Evolutionary conservation across 2,113 vertebrate species (phyloP).

Genomic region (Dipodomys stephensi): DNA sequence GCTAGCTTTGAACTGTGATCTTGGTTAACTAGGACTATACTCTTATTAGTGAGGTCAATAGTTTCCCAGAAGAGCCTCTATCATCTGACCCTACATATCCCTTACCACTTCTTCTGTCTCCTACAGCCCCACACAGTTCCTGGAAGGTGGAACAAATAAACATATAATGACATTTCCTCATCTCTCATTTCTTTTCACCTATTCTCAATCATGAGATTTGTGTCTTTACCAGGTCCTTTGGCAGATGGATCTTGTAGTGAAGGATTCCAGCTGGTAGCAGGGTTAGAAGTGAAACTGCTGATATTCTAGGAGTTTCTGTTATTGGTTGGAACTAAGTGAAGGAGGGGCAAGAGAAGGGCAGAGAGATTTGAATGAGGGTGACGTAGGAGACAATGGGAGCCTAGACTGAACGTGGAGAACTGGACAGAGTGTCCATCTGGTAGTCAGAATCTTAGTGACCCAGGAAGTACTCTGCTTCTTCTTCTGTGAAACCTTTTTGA

Average conservation of each 20-base stretch:
- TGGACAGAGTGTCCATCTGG: background rate
- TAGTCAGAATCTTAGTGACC: background rate
- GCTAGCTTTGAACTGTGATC: too few relatives aligned
- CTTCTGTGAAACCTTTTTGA: background rate
- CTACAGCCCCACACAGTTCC: background rate
- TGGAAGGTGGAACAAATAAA: background rate
- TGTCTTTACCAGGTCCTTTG: constrained; percentile 55
- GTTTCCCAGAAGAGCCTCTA: background rate
- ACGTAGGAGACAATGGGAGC: background rate
- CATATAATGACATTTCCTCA: background rate
- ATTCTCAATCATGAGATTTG: background rate
- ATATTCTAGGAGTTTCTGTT: constrained; percentile 24
- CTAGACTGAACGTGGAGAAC: background rate
- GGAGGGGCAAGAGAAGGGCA: background rate
- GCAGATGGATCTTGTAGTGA: background rate
- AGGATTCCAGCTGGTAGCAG: background rate
- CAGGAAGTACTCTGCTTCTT: background rate
- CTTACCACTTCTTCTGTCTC: background rate
- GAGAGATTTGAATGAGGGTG: background rate
- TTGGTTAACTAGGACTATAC: too few relatives aligned
- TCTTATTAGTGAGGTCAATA: background rate
- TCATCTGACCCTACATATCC: background rate
- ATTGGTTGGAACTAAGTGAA: constrained; percentile 9
- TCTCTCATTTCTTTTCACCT: background rate
- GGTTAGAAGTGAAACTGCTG: background rate